A percentile compares a stretch with the other conserved stretches of the same genome.
These are phyloP conservation scores for Gobio occitaniae DNA, from an alignment of 2,797 vertebrate species.

Conservation along the genomic window DNA sequence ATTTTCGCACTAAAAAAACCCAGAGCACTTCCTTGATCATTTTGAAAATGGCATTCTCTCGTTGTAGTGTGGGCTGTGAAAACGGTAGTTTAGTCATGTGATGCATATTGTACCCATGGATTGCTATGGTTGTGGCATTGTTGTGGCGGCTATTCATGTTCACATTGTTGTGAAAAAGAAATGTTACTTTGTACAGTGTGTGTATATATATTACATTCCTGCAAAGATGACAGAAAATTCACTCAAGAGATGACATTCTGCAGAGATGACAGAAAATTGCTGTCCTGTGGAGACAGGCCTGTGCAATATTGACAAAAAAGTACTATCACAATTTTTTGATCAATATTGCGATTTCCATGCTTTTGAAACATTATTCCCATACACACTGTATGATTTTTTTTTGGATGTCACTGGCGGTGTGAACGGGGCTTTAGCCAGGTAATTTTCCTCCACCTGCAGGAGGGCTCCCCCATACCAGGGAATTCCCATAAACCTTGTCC, in stretches of 20 bases:
- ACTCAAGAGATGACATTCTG: too few species aligned
- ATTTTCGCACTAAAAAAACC: neutral
- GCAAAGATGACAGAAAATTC: too few species aligned
- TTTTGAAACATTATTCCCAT: neutral
- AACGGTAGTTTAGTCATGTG: neutral
- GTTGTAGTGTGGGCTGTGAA: neutral
- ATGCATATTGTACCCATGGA: neutral
- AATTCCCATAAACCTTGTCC: constrained; percentile 75
- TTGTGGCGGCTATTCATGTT: neutral
- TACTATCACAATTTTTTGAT: neutral
- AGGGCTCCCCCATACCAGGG: constrained; percentile 65
- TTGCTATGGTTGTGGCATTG: neutral
- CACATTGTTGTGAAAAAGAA: neutral
- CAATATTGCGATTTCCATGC: neutral
- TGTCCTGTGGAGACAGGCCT: neutral
- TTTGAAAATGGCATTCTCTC: neutral
- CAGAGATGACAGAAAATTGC: neutral
- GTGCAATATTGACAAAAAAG: neutral
- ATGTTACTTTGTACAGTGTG: neutral
- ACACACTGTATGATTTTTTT: neutral
- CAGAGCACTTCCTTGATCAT: neutral
- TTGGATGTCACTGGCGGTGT: neutral
- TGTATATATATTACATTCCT: neutral
- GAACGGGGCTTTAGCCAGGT: constrained; percentile 14
- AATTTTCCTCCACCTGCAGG: constrained; percentile 20